Evolutionary conservation across 2,113 vertebrate species (phyloP), one percentile per base, ranked within the genome.

Genomic region (Carassius carassius): DNA sequence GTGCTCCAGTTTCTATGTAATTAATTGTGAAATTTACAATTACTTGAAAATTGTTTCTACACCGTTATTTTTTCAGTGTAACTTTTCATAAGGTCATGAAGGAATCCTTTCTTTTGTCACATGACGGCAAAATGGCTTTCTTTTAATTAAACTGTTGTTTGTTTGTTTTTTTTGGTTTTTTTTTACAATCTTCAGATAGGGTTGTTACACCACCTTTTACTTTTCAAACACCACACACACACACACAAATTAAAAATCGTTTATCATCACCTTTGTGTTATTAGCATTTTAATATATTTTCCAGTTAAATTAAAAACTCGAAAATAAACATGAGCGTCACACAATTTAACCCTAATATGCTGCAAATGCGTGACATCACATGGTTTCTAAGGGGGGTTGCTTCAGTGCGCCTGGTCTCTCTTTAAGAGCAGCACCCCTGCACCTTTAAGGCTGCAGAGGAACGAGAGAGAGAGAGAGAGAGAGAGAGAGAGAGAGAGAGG

Each of bases 401-500:
- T 76, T 58, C 54, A 41, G 23, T 17, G 11, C 70, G 75, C n/a
- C 56, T 73, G 75, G 83, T 25, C 49, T 37, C 25, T 69, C 47
- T 84, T 78, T 54, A 78, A 81, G 84, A 87, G 35, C 73, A 86
- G 73, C 86, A 75, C 56, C 88, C 76, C 91, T 91, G 95, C 92
- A 92, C 95, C 95, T 95, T 91, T 93, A 92, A 94, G 87, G 87
- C 75, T 94, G 75, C 95, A 84, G 93, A 88, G 86, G 93, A 92
- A 93, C 92, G 29, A 72, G 65, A 92, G 94, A 12, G n/a, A 21
- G 47, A n/a, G n/a, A n/a, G n/a, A n/a, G n/a, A n/a, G n/a, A n/a
- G n/a, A n/a, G n/a, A n/a, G n/a, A n/a, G n/a, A n/a, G n/a, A n/a
- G n/a, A n/a, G n/a, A n/a, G 13, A 49, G 60, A 67, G 90, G 87